phyloP scores from a whole-genome alignment of 2,888 invertebrate genomes.

The Sepiola atlantica region DNA sequence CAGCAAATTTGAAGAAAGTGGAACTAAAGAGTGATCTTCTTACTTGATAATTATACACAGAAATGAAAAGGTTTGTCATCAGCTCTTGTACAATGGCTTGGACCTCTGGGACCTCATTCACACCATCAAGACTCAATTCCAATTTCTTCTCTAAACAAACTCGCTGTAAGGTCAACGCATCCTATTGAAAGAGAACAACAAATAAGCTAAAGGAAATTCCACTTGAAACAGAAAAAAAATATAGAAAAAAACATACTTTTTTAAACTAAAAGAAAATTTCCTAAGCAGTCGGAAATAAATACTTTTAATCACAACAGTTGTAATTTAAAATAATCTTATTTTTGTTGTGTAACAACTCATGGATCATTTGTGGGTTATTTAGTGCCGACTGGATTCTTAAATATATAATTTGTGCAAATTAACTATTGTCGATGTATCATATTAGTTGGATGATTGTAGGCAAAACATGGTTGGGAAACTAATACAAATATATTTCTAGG shows the following conservation, averaged over 20 bases:
- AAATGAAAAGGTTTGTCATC: slow-evolving; percentile 91
- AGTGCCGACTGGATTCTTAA: too few relatives aligned
- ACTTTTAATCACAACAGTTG: neutral
- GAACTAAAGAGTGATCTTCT: neutral
- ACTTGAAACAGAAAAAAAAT: neutral
- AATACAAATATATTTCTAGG: too few relatives aligned
- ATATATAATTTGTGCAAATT: too few relatives aligned
- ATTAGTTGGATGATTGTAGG: neutral
- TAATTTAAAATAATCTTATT: neutral
- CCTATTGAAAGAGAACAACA: slow-evolving; percentile 76
- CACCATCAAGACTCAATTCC: slow-evolving; percentile 81
- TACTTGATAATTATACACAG: slow-evolving; percentile 92
- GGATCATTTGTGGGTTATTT: too few relatives aligned
- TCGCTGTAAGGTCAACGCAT: slow-evolving; percentile 92
- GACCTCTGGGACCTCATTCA: slow-evolving; percentile 88
- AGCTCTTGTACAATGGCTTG: slow-evolving; percentile 91
- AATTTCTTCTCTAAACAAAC: slow-evolving; percentile 92
- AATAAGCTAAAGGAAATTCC: neutral
- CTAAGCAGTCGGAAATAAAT: neutral
- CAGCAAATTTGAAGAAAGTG: neutral
- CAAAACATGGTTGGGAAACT: neutral
- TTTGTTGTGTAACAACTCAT: neutral
- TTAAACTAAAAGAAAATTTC: neutral
- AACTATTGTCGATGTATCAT: too few relatives aligned
- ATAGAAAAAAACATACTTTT: neutral